Evolutionary conservation across 2,113 vertebrate species (phyloP).

Genomic region (Neodontobutis hainanensis): DNA sequence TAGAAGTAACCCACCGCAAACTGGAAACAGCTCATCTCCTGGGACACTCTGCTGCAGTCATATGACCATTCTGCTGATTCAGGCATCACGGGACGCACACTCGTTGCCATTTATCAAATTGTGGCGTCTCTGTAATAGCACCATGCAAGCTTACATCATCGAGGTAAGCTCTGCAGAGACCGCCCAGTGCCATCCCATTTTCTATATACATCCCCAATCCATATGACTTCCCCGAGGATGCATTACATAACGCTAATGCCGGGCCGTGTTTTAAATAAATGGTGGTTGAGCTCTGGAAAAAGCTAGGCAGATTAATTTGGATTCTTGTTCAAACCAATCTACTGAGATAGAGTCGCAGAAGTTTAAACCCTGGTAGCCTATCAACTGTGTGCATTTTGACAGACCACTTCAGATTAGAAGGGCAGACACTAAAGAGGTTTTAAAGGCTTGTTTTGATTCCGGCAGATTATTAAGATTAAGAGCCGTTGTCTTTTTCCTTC

Average conservation of each 20-base stretch:
- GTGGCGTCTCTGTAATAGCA: constrained; percentile 5
- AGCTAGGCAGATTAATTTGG: neutral
- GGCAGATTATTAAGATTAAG: constrained; percentile 42
- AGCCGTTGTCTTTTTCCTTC: constrained; percentile 42
- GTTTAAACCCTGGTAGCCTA: constrained; percentile 22
- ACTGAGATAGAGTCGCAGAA: neutral
- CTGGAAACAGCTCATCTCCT: constrained; percentile 37
- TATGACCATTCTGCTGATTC: constrained; percentile 64
- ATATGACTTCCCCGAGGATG: constrained; percentile 7
- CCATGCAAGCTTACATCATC: constrained; percentile 51
- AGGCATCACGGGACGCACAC: constrained; percentile 40
- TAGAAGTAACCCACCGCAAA: constrained; percentile 7
- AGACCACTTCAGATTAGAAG: constrained; percentile 64
- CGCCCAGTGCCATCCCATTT: constrained; percentile 29
- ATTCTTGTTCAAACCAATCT: constrained; percentile 23
- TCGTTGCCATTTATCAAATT: too few relatives aligned
- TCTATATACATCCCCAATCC: constrained; percentile 37
- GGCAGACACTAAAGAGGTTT: constrained; percentile 58
- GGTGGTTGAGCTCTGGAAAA: constrained; percentile 14
- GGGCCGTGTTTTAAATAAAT: constrained; percentile 12
- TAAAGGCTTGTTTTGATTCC: constrained; percentile 61
- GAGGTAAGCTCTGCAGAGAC: neutral
- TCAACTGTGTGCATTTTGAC: constrained; percentile 54
- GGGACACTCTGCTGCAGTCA: constrained; percentile 55
- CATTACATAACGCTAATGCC: constrained; percentile 38